These are phyloP conservation scores for Oscheius onirici DNA, from an alignment of 2,888 invertebrate genomes.

Conservation along the genomic window DNA sequence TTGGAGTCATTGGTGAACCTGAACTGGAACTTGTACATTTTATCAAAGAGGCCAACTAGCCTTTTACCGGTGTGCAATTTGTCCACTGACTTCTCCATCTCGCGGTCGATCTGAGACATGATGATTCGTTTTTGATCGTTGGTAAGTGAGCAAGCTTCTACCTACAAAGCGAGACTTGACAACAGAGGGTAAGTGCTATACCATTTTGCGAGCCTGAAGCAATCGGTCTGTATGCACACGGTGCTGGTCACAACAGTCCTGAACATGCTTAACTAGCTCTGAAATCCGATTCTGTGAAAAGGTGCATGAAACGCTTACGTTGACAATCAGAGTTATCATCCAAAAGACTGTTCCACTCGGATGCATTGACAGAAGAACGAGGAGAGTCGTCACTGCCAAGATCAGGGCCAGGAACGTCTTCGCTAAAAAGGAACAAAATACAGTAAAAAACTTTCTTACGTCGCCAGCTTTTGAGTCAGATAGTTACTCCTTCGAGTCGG, in stretches of 20 bases:
- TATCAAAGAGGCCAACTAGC: neutral
- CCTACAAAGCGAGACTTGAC: conserved; percentile 23
- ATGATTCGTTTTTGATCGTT: conserved; percentile 29
- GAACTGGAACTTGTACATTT: neutral
- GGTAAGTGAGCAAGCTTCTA: conserved; percentile 27
- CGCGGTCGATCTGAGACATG: conserved; percentile 27
- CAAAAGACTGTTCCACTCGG: conserved; percentile 40
- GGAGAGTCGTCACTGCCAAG: conserved; percentile 57
- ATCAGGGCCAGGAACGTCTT: conserved; percentile 46
- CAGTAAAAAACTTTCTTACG: neutral
- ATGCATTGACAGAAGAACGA: conserved; percentile 51
- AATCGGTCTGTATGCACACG: conserved; percentile 51
- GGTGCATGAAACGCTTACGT: neutral
- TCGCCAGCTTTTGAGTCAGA: conserved; percentile 45
- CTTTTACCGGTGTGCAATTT: conserved; percentile 17
- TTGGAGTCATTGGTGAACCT: conserved; percentile 22
- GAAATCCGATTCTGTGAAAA: conserved; percentile 19
- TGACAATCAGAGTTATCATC: conserved; percentile 29
- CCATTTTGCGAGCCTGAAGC: conserved; percentile 59
- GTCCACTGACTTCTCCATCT: conserved; percentile 23
- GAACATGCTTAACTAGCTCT: conserved; percentile 60
- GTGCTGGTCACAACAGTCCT: conserved; percentile 56
- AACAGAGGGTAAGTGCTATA: conserved; percentile 24
- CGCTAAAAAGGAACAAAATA: conserved; percentile 26
- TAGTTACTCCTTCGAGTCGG: conserved; percentile 43